A percentile compares a stretch with the other conserved stretches of the same genome.
phyloP scores from a whole-genome alignment of 2,888 invertebrate species.

The Podabrus alpinus region DNA sequence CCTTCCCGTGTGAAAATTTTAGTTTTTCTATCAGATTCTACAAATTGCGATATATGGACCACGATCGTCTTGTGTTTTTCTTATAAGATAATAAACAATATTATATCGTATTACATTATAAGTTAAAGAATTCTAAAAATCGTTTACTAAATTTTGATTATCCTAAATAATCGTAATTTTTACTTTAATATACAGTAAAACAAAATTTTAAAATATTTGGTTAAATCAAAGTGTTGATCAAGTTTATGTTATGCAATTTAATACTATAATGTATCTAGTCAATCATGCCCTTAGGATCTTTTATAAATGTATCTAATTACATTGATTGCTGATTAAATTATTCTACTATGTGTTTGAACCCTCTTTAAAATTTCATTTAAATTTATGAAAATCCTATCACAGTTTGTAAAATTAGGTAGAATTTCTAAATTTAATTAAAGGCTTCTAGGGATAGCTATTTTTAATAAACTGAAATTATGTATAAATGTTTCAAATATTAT shows the following conservation, averaged over 20 bases:
- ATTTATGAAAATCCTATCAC: neutral
- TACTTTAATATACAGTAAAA: neutral
- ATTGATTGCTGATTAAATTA: constrained; percentile 20
- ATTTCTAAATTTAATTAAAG: neutral
- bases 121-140: too few relatives aligned
- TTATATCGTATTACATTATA: too few relatives aligned
- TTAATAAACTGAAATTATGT: neutral
- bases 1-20: too few relatives aligned
- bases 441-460: neutral
- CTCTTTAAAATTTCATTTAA: neutral
- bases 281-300: constrained; percentile 8
- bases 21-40: too few relatives aligned
- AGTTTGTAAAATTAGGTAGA: neutral
- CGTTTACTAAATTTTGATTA: neutral
- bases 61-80: too few relatives aligned
- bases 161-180: neutral
- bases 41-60: too few relatives aligned
- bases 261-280: constrained; percentile 25
- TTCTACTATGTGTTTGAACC: neutral
- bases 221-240: constrained; percentile 9
- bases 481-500: neutral
- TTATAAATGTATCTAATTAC: constrained; percentile 25
- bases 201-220: neutral
- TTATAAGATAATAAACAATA: too few relatives aligned
- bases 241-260: constrained; percentile 25